These are phyloP conservation scores for Bubo blakistoni DNA, from an alignment of 2,113 vertebrate species.

Conservation along the genomic window DNA sequence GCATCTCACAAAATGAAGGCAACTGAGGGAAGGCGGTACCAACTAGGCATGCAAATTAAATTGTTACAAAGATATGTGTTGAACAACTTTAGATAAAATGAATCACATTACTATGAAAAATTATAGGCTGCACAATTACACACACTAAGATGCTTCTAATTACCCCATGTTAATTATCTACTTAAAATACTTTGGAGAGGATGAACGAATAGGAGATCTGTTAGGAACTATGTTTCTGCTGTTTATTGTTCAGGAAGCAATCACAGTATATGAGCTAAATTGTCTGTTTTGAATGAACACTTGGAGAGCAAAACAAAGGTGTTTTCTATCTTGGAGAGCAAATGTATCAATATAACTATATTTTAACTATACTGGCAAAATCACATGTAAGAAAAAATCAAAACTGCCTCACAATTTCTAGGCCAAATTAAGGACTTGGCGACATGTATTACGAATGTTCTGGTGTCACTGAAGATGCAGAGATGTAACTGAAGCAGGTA, in stretches of 20 bases:
- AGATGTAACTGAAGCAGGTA: not conserved
- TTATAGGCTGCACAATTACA: not conserved
- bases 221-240: not conserved
- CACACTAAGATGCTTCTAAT: slow-evolving; percentile 8
- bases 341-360: not conserved
- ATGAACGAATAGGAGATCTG: not conserved
- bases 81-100: slow-evolving; percentile 27
- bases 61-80: not conserved
- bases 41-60: slow-evolving; percentile 9
- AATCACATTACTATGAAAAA: slow-evolving; percentile 20
- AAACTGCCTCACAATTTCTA: not conserved
- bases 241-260: not conserved
- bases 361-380: not conserved
- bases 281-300: not conserved
- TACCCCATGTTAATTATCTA: not conserved
- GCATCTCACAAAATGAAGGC: not conserved
- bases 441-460: not conserved
- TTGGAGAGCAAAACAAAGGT: not conserved
- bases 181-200: not conserved
- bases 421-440: not conserved
- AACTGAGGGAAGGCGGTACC: not conserved
- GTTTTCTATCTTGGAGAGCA: not conserved
- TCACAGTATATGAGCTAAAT: not conserved
- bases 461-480: not conserved
- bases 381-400: not conserved